phyloP scores from a whole-genome alignment of 2,113 vertebrate species.

The Corydoras sp. region DNA sequence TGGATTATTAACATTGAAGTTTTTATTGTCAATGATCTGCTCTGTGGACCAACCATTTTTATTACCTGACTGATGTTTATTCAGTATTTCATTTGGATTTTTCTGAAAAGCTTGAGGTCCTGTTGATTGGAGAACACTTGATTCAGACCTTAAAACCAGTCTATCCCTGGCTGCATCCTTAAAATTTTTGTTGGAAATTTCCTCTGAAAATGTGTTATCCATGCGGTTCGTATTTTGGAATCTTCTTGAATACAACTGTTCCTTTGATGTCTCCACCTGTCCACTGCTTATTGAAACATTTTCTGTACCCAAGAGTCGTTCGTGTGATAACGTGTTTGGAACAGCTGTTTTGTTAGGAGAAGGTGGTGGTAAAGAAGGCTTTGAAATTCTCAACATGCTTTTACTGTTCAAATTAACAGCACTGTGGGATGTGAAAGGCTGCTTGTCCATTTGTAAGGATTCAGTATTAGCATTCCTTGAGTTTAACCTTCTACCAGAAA shows the following conservation, averaged over 20 bases:
- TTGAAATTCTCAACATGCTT: constrained; percentile 3
- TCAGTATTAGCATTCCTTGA: constrained; percentile 33
- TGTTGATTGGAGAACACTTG: constrained; percentile 1
- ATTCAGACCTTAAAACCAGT: not conserved
- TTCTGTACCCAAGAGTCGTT: constrained; percentile 33
- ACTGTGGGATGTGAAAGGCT: constrained; percentile 9
- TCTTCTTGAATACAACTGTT: constrained; percentile 11
- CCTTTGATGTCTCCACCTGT: constrained; percentile 23
- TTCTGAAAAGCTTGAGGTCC: not conserved
- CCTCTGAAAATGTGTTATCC: constrained; percentile 13
- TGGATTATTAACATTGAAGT: not conserved
- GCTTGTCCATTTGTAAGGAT: constrained; percentile 28
- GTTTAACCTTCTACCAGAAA: constrained; percentile 57
- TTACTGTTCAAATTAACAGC: constrained; percentile 24
- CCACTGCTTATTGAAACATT: constrained; percentile 37
- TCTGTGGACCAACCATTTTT: not conserved
- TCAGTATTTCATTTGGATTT: not conserved
- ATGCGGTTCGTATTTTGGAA: not conserved
- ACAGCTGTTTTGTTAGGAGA: constrained; percentile 28
- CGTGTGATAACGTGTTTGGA: constrained; percentile 33
- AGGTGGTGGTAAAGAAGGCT: constrained; percentile 8
- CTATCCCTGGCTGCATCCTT: not conserved
- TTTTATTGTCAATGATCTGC: not conserved
- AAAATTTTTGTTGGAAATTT: constrained; percentile 30
- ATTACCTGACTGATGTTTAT: constrained; percentile 5